These are phyloP conservation scores for Hypocryptadius cinnamomeus DNA, from an alignment of 2,113 vertebrate genomes.

Conservation along the genomic window DNA sequence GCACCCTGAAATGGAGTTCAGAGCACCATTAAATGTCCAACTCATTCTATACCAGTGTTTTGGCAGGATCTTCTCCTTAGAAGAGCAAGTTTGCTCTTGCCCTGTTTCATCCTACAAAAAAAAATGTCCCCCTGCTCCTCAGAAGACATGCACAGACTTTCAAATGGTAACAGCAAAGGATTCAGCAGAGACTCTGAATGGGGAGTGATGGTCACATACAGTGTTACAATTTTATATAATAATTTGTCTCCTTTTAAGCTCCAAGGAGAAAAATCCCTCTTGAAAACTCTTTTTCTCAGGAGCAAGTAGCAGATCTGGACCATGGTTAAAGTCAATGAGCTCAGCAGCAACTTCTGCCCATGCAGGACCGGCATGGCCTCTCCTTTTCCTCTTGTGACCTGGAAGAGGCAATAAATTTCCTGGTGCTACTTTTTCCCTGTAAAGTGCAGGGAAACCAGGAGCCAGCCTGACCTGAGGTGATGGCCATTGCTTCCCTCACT, in stretches of 20 bases:
- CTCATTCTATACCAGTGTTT: neutral
- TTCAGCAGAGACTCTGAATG: neutral
- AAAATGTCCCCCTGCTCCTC: fast-evolving
- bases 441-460: neutral
- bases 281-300: neutral
- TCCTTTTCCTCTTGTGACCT: neutral
- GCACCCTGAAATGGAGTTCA: neutral
- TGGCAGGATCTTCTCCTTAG: neutral
- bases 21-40: neutral
- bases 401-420: neutral
- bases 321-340: fast-evolving
- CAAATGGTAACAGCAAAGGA: neutral
- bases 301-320: neutral
- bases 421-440: neutral
- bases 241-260: neutral
- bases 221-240: neutral
- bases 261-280: neutral
- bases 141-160: fast-evolving
- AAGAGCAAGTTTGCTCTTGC: neutral
- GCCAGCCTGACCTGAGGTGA: neutral
- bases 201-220: neutral
- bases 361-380: neutral
- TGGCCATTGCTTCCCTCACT: neutral
- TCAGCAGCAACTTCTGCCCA: neutral
- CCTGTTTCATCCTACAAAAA: neutral